Conservation (phyloP, 2,888 invertebrate species). For the Argyra leucocephala region DNA sequence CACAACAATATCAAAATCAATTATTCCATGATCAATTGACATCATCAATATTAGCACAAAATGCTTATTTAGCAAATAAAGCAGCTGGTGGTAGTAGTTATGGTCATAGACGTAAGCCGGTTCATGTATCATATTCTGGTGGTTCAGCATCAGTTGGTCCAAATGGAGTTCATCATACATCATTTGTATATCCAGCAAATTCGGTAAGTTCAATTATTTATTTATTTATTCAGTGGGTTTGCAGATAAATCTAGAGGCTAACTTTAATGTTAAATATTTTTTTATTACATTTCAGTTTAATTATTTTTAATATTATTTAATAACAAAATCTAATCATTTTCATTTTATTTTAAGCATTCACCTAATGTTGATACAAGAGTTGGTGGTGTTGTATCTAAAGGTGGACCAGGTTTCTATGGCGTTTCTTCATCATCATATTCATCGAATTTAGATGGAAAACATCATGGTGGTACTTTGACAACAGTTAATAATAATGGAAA, state of each 20-base stretch:
- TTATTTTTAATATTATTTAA: slow-evolving; percentile 10
- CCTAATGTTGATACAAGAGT: slow-evolving; percentile 47
- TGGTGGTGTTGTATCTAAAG: slow-evolving; percentile 29
- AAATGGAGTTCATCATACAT: slow-evolving; percentile 49
- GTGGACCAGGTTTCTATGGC: slow-evolving; percentile 39
- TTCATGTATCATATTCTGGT: not conserved
- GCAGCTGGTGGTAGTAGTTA: not conserved
- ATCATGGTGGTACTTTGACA: slow-evolving; percentile 53
- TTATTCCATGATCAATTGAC: slow-evolving; percentile 20
- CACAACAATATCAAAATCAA: slow-evolving; percentile 24
- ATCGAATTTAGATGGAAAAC: slow-evolving; percentile 50
- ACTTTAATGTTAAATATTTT: not conserved
- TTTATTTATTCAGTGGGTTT: not conserved
- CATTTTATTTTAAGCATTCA: slow-evolving; percentile 29
- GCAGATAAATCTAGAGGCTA: too few relatives aligned
- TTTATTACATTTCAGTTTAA: not conserved
- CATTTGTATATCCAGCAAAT: slow-evolving; percentile 52
- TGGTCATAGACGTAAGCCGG: not conserved
- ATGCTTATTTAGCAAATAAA: slow-evolving; percentile 12
- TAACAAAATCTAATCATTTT: slow-evolving; percentile 35
- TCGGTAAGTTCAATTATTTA: slow-evolving; percentile 42
- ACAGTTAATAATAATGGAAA: slow-evolving; percentile 66
- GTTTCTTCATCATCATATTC: slow-evolving; percentile 56
- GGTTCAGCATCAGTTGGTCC: slow-evolving; percentile 44
- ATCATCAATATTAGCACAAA: slow-evolving; percentile 3